Evolutionary conservation across 2,888 invertebrate genomes (phyloP).

Genomic region (Plebejus melissa): DNA sequence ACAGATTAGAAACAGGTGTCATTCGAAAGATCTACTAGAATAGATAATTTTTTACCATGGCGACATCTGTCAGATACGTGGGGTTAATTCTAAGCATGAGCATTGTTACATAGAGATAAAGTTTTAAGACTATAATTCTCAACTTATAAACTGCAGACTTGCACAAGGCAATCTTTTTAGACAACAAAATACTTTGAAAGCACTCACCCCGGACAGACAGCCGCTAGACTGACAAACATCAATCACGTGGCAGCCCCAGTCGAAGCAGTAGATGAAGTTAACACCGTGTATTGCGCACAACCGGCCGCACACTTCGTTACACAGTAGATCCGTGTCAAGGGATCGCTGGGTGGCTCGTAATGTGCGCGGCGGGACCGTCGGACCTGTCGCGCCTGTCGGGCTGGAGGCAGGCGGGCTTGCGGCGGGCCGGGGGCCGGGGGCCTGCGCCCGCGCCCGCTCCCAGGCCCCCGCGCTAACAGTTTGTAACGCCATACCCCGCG

Average conservation of each 20-base stretch:
- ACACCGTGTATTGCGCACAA: conserved; percentile 63
- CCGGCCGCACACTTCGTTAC: conserved; percentile 72
- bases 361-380: conserved; percentile 45
- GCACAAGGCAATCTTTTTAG: too few species aligned
- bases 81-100: too few species aligned
- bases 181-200: too few species aligned
- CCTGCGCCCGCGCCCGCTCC: conserved; percentile 50
- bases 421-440: conserved; percentile 30
- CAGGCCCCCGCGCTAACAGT: conserved; percentile 77
- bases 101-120: too few species aligned
- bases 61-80: too few species aligned
- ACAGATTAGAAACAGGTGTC: too few species aligned
- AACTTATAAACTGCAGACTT: too few species aligned
- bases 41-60: too few species aligned
- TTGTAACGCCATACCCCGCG: conserved; percentile 82
- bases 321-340: conserved; percentile 69
- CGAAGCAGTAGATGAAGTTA: conserved; percentile 76
- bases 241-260: conserved; percentile 76
- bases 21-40: too few species aligned
- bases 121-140: too few species aligned
- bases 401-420: conserved; percentile 37
- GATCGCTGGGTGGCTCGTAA: conserved; percentile 66
- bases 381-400: conserved; percentile 37
- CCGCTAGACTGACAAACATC: conserved; percentile 75
- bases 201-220: conserved; percentile 68